phyloP scores from a whole-genome alignment of 92 coral and sea anemone species.

The Anthopleura xanthogrammica region DNA sequence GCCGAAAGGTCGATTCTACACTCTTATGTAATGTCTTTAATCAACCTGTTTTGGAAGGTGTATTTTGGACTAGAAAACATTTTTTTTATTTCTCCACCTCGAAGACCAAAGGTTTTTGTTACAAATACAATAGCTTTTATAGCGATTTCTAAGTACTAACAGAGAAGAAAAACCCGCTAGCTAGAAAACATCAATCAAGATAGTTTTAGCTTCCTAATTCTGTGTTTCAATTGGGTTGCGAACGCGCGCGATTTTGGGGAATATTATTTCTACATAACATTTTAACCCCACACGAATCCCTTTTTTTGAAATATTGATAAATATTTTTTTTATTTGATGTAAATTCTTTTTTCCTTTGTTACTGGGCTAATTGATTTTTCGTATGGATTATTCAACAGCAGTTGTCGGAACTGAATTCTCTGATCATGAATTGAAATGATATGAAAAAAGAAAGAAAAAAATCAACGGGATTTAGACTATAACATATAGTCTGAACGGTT shows the following conservation, averaged over 20 bases:
- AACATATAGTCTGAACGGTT: not conserved
- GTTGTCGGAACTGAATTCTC: not conserved
- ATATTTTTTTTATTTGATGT: not conserved
- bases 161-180: not conserved
- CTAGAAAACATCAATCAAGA: not conserved
- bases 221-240: no score
- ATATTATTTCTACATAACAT: not conserved
- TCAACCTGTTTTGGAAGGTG: not conserved
- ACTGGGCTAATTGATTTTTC: not conserved
- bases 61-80: not conserved
- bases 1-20: not conserved
- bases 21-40: not conserved
- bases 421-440: not conserved
- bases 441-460: not conserved
- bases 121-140: no score
- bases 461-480: not conserved
- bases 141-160: not conserved
- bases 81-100: not conserved
- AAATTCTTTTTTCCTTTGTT: not conserved
- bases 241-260: no score
- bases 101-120: not conserved
- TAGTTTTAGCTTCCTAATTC: no score
- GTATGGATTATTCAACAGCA: slow-evolving; percentile 1
- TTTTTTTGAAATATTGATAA: not conserved
- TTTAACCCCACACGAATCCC: not conserved